These are phyloP conservation scores for Lophotis ruficrista DNA, from an alignment of 2,113 vertebrate species.

Conservation along the genomic window DNA sequence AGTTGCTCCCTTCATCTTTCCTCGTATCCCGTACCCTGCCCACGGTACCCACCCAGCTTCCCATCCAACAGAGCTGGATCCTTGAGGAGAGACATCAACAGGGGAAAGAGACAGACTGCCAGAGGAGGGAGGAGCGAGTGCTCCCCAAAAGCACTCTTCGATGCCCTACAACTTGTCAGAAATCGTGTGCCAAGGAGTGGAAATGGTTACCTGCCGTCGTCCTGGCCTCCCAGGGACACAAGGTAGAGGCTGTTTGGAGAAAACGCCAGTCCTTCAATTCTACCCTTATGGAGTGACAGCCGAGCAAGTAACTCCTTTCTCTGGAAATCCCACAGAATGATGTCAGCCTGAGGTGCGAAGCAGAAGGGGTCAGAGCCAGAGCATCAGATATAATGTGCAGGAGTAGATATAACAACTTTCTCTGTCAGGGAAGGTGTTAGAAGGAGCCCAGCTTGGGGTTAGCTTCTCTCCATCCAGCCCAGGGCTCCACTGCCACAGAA, in stretches of 20 bases:
- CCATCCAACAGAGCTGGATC: neutral
- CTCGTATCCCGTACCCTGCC: neutral
- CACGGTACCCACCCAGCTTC: accelerated
- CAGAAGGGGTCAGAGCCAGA: neutral
- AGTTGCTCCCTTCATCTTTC: neutral
- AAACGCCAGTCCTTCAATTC: constrained; percentile 85
- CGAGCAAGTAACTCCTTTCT: constrained; percentile 75
- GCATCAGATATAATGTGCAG: neutral
- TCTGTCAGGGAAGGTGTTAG: neutral
- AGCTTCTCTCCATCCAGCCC: neutral
- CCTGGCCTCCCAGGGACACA: constrained; percentile 88
- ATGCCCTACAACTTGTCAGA: too few species aligned
- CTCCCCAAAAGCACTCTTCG: neutral
- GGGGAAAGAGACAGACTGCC: neutral
- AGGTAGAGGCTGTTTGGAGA: constrained; percentile 88
- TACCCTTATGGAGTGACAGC: constrained; percentile 85
- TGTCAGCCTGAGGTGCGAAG: constrained; percentile 76
- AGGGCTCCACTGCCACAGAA: neutral
- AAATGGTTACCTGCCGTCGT: constrained; percentile 85
- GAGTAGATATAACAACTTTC: neutral
- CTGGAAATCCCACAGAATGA: constrained; percentile 88
- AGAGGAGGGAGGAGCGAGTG: neutral
- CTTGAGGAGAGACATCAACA: neutral
- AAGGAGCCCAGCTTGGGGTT: neutral
- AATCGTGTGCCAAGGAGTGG: neutral